phyloP scores from a whole-genome alignment of 2,113 vertebrate genomes.

The Phyllostomus hastatus region DNA sequence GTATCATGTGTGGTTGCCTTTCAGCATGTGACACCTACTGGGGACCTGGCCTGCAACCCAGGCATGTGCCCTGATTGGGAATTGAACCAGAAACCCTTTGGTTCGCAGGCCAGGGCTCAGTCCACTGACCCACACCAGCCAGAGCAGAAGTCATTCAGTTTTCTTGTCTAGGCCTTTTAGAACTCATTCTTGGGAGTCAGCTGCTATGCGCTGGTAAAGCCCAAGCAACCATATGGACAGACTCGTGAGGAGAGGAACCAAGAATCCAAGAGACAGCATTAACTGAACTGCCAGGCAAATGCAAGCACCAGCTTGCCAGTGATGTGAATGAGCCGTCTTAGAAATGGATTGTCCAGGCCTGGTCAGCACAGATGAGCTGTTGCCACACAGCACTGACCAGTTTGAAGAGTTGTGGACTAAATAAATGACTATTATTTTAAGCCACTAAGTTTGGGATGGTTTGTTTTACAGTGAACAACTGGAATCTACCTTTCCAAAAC shows the following conservation, averaged over 20 bases:
- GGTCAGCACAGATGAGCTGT: background rate
- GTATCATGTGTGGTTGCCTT: too few species aligned
- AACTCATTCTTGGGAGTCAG: background rate
- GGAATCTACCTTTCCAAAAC: background rate
- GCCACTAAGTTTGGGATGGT: background rate
- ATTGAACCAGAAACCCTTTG: too few species aligned
- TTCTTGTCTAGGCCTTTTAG: background rate
- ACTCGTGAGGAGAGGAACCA: background rate
- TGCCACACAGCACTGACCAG: background rate
- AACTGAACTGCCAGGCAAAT: background rate
- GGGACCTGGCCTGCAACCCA: too few species aligned
- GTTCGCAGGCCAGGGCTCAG: too few species aligned
- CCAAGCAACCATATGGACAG: background rate
- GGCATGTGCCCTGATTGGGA: too few species aligned
- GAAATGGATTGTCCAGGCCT: background rate
- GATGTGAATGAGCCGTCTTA: background rate
- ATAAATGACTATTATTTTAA: background rate
- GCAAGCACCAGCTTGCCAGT: background rate
- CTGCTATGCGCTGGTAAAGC: background rate
- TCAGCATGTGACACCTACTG: too few species aligned
- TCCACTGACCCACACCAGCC: too few species aligned
- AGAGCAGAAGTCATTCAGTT: background rate
- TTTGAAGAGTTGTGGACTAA: background rate
- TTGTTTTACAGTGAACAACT: slow-evolving; percentile 2
- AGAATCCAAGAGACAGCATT: background rate